Percentiles rank a stretch among this genome's conserved stretches.
Evolutionary conservation across 2,888 invertebrate species (phyloP).

Genomic region (Galerucella calmariensis): DNA sequence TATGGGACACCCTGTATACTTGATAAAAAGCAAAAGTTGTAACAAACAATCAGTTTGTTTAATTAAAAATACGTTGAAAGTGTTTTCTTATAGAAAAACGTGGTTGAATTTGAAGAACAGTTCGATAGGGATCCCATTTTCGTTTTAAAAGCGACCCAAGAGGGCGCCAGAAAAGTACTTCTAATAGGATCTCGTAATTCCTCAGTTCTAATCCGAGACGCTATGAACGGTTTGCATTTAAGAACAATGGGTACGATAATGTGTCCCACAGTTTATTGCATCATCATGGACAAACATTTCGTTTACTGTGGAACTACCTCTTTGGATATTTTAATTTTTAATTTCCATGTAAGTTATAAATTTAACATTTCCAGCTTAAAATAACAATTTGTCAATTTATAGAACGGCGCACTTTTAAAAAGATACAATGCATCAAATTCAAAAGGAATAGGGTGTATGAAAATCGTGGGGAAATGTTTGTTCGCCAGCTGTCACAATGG

Average conservation of each 20-base stretch:
- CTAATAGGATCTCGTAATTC: constrained; percentile 78
- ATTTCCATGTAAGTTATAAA: constrained; percentile 75
- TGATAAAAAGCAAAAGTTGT: no score
- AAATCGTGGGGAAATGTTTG: constrained; percentile 71
- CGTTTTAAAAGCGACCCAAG: constrained; percentile 77
- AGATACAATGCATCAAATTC: constrained; percentile 53
- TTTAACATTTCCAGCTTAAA: no score
- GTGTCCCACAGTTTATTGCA: constrained; percentile 75
- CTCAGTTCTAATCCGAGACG: constrained; percentile 78
- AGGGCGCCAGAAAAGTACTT: constrained; percentile 77
- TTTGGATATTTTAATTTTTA: constrained; percentile 78
- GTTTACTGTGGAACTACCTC: constrained; percentile 83
- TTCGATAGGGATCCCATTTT: constrained; percentile 76
- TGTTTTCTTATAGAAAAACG: constrained; percentile 49
- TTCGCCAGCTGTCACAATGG: constrained; percentile 84
- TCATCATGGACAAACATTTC: constrained; percentile 74
- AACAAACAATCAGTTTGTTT: no score
- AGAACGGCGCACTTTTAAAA: constrained; percentile 73
- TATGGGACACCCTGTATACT: no score
- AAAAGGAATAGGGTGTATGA: constrained; percentile 79
- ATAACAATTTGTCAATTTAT: constrained; percentile 29
- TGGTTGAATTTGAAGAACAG: constrained; percentile 54
- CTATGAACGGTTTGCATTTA: constrained; percentile 75
- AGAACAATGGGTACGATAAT: constrained; percentile 72
- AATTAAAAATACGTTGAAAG: no score